phyloP scores from a whole-genome alignment of 2,113 vertebrate genomes.

The Ictidomys tridecemlineatus region DNA sequence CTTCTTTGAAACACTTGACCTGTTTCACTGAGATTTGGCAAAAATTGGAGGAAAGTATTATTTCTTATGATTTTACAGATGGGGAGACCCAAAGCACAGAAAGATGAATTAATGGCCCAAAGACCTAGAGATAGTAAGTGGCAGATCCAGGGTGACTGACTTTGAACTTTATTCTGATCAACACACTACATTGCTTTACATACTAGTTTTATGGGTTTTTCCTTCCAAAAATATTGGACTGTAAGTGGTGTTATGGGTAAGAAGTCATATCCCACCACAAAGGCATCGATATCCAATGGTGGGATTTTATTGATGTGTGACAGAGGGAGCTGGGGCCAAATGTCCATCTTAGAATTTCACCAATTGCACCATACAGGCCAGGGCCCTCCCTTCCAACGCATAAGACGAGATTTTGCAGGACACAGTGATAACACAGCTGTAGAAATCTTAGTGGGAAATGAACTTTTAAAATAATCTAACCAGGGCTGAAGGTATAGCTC shows the following conservation, averaged over 20 bases:
- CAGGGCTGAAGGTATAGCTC: neutral
- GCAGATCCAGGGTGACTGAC: neutral
- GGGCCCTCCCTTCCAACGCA: neutral
- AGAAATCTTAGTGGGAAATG: neutral
- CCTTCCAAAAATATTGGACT: neutral
- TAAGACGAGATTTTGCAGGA: neutral
- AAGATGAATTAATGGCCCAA: neutral
- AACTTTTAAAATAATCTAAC: conserved; percentile 35
- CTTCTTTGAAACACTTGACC: neutral
- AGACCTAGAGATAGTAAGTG: neutral
- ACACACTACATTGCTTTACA: neutral
- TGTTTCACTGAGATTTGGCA: conserved; percentile 1
- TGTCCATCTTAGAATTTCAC: neutral
- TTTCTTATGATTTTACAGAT: neutral
- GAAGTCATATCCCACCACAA: neutral
- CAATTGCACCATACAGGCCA: neutral
- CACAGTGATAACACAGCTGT: neutral
- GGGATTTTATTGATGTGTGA: neutral
- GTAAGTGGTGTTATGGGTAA: neutral
- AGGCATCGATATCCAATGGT: neutral
- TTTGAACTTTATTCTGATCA: neutral
- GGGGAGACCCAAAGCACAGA: neutral
- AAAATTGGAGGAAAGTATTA: neutral
- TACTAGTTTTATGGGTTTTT: neutral
- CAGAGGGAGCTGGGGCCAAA: neutral